These are phyloP conservation scores for Xenops minutus DNA, from an alignment of 2,797 vertebrate genomes.

Conservation along the genomic window DNA sequence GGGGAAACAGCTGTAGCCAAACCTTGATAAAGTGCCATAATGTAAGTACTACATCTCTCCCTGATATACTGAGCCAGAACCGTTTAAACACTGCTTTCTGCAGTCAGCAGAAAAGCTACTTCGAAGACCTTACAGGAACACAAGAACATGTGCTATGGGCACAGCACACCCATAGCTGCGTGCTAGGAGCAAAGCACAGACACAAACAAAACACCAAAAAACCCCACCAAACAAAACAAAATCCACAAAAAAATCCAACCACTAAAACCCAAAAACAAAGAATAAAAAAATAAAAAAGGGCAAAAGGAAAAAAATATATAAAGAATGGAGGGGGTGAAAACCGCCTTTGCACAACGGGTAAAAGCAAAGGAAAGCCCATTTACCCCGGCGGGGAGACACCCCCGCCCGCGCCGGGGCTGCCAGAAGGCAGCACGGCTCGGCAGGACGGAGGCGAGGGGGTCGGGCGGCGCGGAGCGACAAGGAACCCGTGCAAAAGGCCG, in stretches of 20 bases:
- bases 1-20: neutral
- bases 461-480: too few species aligned
- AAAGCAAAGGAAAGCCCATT: neutral
- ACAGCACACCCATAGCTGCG: neutral
- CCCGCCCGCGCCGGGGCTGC: neutral
- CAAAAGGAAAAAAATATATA: accelerated
- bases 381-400: neutral
- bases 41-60: neutral
- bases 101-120: neutral
- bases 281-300: accelerated
- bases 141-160: neutral
- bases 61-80: neutral
- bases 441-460: neutral
- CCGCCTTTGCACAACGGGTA: neutral
- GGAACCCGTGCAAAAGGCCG: neutral
- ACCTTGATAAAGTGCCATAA: neutral
- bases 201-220: neutral
- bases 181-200: neutral
- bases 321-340: neutral
- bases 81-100: neutral
- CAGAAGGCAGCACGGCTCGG: neutral
- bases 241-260: too few species aligned
- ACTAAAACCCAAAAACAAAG: neutral
- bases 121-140: neutral
- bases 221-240: neutral